Evolutionary conservation across 1,140 invertebrate species (phyloP), one percentile per base, ranked within the genome.

Genomic region (Vanessa tameamea): DNA sequence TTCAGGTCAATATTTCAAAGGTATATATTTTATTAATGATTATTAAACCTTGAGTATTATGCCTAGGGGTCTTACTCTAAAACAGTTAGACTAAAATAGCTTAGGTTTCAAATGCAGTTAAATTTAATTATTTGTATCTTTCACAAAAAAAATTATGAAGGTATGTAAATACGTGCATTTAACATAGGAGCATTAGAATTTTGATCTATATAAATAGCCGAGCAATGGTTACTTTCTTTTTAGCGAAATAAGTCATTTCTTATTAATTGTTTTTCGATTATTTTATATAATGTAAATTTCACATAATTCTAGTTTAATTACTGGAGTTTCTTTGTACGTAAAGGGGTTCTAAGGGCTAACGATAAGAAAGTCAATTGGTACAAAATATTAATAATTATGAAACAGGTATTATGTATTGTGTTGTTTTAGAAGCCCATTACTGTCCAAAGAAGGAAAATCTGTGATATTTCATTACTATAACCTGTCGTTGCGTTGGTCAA

Each of bases 391-490:
- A 85, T 82, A 83, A 80, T 79, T 81, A 84, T 73, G 78, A 83
- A 83, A 69, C 81, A 82, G 69, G 79, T 82, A 81, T 82, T 80
- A 78, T 74, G 66, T 78, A 69, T 78, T 80, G 69, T 83, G 68
- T 80, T 80, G 74, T 81, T 78, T 84, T 85, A 88, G 86, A 86
- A 82, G 83, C 91, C 90, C 88, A 83, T 92, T 92, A 90, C 89
- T 90, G 89, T 93, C 92, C 93, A 93, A 93, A 93, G 92, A 93
- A 82, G 77, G 90, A 92, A 90, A 88, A 93, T 93, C 93, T 93
- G 93, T 93, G 93, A 93, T 93, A 93, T 93, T 92, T 89, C 88
- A 92, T 89, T 91, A 92, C 88, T 90, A 85, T 91, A 93, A 91
- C 86, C 91, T 91, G 87, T 93, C 89, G 88, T 92, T 92, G 87